Evolutionary conservation across 2,888 invertebrate genomes (phyloP), one percentile per base, ranked within the genome.

Genomic region (Acanthopleura granulata): DNA sequence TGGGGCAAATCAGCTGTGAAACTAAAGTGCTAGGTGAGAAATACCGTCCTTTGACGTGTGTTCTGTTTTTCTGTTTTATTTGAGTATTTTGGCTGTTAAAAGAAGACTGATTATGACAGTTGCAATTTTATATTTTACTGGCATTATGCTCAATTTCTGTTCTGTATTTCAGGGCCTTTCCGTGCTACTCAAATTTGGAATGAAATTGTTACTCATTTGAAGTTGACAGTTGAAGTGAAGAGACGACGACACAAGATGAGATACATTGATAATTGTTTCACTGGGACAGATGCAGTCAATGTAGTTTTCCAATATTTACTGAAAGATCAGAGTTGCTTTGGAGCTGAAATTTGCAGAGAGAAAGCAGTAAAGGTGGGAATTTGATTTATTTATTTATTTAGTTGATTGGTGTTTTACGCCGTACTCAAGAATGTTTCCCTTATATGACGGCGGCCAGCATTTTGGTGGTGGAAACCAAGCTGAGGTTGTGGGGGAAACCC

Each of bases 161-260:
- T 22, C 9, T 9, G 9, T 40, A 40, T 77, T 80, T 18, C 78
- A 87, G 87, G 86, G 72, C 87, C 87, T 49, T 87, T 87, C 75
- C 77, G 83, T 73, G 89, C 89, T 9, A 89, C 89, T 50, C 86
- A 88, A 80, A 86, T 89, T 40, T 89, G 89, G 89, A 88, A 89
- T 80, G 86, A 87, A 72, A 83, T 89, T n/a, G 85, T 89, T 27
- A 81, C 78, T 6, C 85, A 87, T 75, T 76, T 89, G 73, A 86
- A 86, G 77, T 76, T 80, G 6, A 83, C 83, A 62, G 89, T 89
- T 0, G 88, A 87, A 74, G 77, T 87, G 73, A 88, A 87, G 76
- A 79, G 84, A 27, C 80, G 88, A 0, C 82, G 87, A 4, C 80
- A 85, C 72, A 86, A 86, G 77, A 84, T 88, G 83, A 80, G 83